Evolutionary conservation across 2,888 invertebrate species (phyloP).

Genomic region (Sinhomidia bicolor): DNA sequence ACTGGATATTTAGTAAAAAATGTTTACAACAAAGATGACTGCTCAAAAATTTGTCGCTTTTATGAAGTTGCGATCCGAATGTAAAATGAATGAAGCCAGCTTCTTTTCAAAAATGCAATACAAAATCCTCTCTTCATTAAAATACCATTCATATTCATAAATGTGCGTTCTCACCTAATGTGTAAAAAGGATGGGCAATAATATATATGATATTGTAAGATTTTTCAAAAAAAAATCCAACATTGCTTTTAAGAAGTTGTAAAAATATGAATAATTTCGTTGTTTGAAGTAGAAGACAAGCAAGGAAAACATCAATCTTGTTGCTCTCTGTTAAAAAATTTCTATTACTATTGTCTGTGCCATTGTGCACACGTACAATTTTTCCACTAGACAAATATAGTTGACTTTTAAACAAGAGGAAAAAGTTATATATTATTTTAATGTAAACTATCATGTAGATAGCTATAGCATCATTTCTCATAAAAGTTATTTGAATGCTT

Average conservation of each 20-base stretch:
- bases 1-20: too few relatives aligned
- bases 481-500: slow-evolving; percentile 14
- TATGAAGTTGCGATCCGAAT: too few relatives aligned
- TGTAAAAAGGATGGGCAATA: slow-evolving; percentile 17
- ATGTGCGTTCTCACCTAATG: slow-evolving; percentile 8
- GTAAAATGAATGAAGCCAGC: too few relatives aligned
- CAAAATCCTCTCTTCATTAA: slow-evolving; percentile 4
- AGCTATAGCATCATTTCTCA: neutral
- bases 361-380: neutral
- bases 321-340: neutral
- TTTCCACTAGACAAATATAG: neutral
- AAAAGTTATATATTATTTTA: slow-evolving; percentile 4
- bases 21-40: too few relatives aligned
- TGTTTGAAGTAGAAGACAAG: slow-evolving; percentile 51
- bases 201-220: neutral
- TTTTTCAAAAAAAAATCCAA: neutral
- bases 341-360: neutral
- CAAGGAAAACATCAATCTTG: slow-evolving; percentile 32
- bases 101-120: neutral
- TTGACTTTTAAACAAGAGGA: neutral
- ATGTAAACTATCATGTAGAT: slow-evolving; percentile 16
- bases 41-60: too few relatives aligned
- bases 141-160: slow-evolving; percentile 2
- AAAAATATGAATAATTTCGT: slow-evolving; percentile 43
- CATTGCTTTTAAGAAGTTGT: slow-evolving; percentile 39